Percentiles rank a stretch among this genome's conserved stretches.
phyloP scores from a whole-genome alignment of 2,797 vertebrate genomes.

The Pelodytes ibericus region DNA sequence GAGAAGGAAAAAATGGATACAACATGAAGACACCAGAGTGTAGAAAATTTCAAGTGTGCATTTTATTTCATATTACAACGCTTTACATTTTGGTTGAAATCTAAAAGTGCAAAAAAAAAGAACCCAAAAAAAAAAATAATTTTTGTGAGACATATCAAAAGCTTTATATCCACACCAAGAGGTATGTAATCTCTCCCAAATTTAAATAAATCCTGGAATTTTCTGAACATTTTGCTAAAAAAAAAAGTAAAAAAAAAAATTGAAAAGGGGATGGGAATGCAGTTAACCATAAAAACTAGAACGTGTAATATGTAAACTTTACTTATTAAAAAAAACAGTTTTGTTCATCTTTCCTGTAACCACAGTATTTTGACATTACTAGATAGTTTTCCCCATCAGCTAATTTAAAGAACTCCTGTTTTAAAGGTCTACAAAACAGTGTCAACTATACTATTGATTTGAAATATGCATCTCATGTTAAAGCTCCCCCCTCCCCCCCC shows the following conservation, averaged over 20 bases:
- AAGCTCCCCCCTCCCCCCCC: no score
- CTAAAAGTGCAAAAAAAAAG: conserved; percentile 75
- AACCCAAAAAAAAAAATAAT: conserved; percentile 59
- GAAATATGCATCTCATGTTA: no score
- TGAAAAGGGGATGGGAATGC: conserved; percentile 29
- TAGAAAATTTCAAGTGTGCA: conserved; percentile 88
- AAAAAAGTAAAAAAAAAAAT: background rate
- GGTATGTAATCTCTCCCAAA: conserved; percentile 22
- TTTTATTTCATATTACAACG: conserved; percentile 93
- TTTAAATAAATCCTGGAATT: conserved; percentile 37
- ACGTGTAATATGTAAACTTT: conserved; percentile 13
- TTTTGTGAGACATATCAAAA: conserved; percentile 71
- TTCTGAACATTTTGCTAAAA: conserved; percentile 15
- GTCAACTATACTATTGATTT: no score
- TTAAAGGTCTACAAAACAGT: no score
- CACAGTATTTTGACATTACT: background rate
- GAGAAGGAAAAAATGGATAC: background rate
- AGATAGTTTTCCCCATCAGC: background rate
- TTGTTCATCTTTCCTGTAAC: background rate
- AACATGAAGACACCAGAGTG: conserved; percentile 65
- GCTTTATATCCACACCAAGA: conserved; percentile 62
- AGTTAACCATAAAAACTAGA: conserved; percentile 24
- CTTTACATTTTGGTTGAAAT: conserved; percentile 83
- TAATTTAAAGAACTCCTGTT: no score
- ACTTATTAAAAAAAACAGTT: background rate